Evolutionary conservation across 2,113 vertebrate species (phyloP).

Genomic region (Diphyllodes magnificus): DNA sequence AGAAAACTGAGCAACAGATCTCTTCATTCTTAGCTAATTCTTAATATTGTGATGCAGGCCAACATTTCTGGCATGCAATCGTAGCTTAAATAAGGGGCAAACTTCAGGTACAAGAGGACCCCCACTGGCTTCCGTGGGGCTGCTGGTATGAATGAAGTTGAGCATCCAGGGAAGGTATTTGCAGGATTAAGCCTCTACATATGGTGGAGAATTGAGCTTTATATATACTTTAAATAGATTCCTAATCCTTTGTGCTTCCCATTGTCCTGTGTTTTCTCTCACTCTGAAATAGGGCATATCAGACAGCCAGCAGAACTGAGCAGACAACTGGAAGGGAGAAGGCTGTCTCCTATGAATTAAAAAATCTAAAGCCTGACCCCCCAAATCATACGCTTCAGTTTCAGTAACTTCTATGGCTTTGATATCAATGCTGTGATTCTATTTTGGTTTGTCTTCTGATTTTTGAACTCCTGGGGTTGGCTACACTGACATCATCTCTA

Average conservation of each 20-base stretch:
- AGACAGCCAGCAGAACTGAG: constrained; percentile 7
- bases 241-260: constrained; percentile 8
- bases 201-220: constrained; percentile 1
- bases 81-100: not conserved
- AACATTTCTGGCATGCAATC: not conserved
- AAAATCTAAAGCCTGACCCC: constrained; percentile 48
- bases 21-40: not conserved
- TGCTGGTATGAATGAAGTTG: not conserved
- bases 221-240: constrained; percentile 37
- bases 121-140: not conserved
- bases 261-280: constrained; percentile 35
- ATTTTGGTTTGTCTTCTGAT: constrained; percentile 52
- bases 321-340: constrained; percentile 17
- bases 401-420: constrained; percentile 49
- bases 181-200: constrained; percentile 8
- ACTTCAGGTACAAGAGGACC: not conserved
- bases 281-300: constrained; percentile 21
- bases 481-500: constrained; percentile 56
- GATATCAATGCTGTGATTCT: constrained; percentile 49
- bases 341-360: constrained; percentile 44
- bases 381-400: constrained; percentile 30
- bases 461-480: constrained; percentile 49
- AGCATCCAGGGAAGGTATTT: not conserved
- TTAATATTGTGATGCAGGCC: not conserved
- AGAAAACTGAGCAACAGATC: not conserved